Percentiles rank a stretch among this genome's conserved stretches.
phyloP scores from a whole-genome alignment of 2,888 invertebrate species.

The Epinotia nisella region DNA sequence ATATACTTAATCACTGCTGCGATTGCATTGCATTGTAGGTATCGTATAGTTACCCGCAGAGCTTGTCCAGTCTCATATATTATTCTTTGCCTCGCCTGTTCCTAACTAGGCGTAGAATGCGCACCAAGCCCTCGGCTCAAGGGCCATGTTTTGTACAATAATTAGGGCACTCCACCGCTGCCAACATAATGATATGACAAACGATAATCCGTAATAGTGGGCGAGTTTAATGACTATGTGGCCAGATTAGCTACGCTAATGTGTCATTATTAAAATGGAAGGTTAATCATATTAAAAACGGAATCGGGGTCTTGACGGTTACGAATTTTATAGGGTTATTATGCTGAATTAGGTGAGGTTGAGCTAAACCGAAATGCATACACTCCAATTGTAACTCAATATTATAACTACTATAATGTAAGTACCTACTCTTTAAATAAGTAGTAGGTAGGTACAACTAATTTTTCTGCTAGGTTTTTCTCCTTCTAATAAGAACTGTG shows the following conservation, averaged over 20 bases:
- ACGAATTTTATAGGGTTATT: slow-evolving; percentile 16
- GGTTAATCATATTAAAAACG: slow-evolving; percentile 41
- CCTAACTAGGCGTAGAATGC: slow-evolving; percentile 68
- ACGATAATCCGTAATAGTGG: slow-evolving; percentile 62
- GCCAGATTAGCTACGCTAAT: slow-evolving; percentile 48
- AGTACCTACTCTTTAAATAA: neutral
- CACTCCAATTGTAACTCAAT: neutral
- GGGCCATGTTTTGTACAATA: slow-evolving; percentile 73
- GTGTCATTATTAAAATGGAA: slow-evolving; percentile 45
- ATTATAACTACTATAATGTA: neutral
- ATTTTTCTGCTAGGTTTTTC: too few species aligned
- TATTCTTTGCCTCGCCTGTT: slow-evolving; percentile 52
- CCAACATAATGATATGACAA: slow-evolving; percentile 49
- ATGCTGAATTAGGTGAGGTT: neutral
- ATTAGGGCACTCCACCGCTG: slow-evolving; percentile 74
- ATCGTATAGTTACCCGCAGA: neutral
- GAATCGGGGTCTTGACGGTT: slow-evolving; percentile 3
- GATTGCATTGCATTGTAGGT: too few species aligned
- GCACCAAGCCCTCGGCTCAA: slow-evolving; percentile 56
- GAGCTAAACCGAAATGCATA: neutral
- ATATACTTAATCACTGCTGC: too few species aligned
- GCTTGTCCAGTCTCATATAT: slow-evolving; percentile 9
- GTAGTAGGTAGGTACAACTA: too few species aligned
- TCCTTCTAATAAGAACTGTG: neutral
- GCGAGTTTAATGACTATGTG: slow-evolving; percentile 61